Base-by-base conservation (phyloP, 2,888 invertebrate species). In the Morinoia aosen region DNA sequence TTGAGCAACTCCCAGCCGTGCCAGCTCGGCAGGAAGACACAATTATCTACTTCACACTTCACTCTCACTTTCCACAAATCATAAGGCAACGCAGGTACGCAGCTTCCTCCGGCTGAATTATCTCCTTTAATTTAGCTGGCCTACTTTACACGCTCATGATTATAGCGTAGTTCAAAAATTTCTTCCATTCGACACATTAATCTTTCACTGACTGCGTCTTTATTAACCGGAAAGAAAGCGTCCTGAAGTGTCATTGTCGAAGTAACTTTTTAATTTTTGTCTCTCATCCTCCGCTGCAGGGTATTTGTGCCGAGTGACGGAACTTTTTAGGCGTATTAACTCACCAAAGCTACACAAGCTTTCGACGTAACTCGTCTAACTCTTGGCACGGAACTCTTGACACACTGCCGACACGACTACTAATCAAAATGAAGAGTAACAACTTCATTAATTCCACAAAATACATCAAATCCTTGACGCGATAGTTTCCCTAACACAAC, bases 121-220 rank as follows among this genome's bases (percentile, higher is more conserved):
- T 8, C 76, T 76, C 25, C 76, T 76, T 76, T 76, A 76, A 76
- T 76, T 76, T 16, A 33, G 76, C 76, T 33, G 76, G 76, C 76
- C 76, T 76, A 76, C 76, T 76, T 76, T 76, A 76, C 76, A 76
- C 76, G 76, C 76, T 76, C 76, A 76, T 76, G 76, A 76, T 76
- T 76, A 76, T 33, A 76, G 76, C 10, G 76, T 33, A 76, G 76
- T 33, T 76, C 76, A 12, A 76, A 76, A 76, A 76, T 76, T 76
- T 76, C 76, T 76, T 76, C 76, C 33, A 25, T 76, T 16, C 25
- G 76, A 76, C 76, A 76, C 76, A 76, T 76, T 76, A 76, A 76
- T 76, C 76, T 33, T 33, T 8, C 33, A 76, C 25, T 76, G 76
- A 76, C 25, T 76, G 33, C 76, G 76, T 76, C 25, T 76, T 76